Conservation (phyloP, 2,888 invertebrate genomes). For the Eilema griseolum region DNA sequence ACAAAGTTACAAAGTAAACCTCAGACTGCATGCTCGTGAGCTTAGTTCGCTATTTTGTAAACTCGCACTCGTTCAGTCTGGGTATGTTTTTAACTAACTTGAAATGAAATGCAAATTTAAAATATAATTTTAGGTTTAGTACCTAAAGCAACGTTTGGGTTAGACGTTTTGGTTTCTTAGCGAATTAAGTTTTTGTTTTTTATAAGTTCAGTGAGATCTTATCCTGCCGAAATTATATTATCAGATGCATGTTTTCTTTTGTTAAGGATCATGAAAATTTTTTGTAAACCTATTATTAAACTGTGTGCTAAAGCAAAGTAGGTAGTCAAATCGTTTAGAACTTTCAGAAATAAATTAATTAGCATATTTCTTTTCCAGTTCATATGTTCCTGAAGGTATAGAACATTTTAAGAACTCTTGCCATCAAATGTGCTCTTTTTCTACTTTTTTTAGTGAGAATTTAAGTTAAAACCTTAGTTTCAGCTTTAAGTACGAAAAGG, state of each 20-base stretch:
- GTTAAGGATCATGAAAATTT: too few species aligned
- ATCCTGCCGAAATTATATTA: too few species aligned
- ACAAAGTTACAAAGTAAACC: constrained; percentile 78
- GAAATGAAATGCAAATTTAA: constrained; percentile 27
- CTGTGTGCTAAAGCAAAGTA: background rate
- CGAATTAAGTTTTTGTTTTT: background rate
- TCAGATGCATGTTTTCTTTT: too few species aligned
- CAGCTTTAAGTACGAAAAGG: background rate
- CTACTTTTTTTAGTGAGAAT: too few species aligned
- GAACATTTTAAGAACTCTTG: background rate
- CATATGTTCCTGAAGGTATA: background rate
- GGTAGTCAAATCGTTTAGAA: background rate
- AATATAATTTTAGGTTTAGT: constrained; percentile 22
- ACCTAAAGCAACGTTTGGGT: too few species aligned
- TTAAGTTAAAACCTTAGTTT: background rate
- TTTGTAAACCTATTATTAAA: too few species aligned
- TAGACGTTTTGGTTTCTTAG: background rate
- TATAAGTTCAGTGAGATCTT: background rate
- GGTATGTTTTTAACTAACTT: constrained; percentile 41
- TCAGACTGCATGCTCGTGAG: constrained; percentile 37
- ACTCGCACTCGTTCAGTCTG: constrained; percentile 15
- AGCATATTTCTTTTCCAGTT: background rate
- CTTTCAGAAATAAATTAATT: background rate
- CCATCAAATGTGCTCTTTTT: background rate
- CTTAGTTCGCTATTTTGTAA: constrained; percentile 45